A percentile compares a stretch with the other conserved stretches of the same genome.
These are phyloP conservation scores for Drosophila tripunctata DNA, from an alignment of 2,888 invertebrate genomes.

Conservation along the genomic window DNA sequence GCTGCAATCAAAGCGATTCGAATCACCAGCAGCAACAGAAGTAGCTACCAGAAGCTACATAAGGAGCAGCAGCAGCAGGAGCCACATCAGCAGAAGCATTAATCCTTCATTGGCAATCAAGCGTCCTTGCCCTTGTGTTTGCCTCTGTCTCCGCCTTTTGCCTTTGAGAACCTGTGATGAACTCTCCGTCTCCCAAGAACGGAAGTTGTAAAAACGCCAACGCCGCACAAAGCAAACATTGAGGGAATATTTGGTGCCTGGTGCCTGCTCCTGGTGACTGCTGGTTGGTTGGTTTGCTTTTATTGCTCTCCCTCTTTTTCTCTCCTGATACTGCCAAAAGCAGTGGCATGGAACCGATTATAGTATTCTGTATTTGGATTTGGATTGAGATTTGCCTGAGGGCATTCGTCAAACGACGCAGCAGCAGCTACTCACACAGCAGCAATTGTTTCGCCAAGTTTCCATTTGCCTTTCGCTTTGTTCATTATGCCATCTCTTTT, in stretches of 20 bases:
- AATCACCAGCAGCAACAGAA: slow-evolving; percentile 48
- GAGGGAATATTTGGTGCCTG: slow-evolving; percentile 53
- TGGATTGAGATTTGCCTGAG: slow-evolving; percentile 65
- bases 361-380: slow-evolving; percentile 77
- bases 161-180: slow-evolving; percentile 64
- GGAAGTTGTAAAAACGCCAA: slow-evolving; percentile 80
- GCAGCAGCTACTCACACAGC: slow-evolving; percentile 50
- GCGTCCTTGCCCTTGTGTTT: slow-evolving; percentile 32
- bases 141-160: slow-evolving; percentile 4
- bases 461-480: slow-evolving; percentile 40
- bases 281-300: slow-evolving; percentile 53
- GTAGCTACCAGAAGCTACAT: slow-evolving; percentile 9
- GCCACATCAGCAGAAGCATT: slow-evolving; percentile 45
- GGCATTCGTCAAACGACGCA: slow-evolving; percentile 75
- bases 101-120: slow-evolving; percentile 80
- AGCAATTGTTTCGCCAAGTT: slow-evolving; percentile 73
- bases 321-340: slow-evolving; percentile 38
- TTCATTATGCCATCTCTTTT: slow-evolving; percentile 55
- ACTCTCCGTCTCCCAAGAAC: slow-evolving; percentile 52
- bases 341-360: slow-evolving; percentile 81
- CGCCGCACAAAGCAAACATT: slow-evolving; percentile 74
- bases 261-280: slow-evolving; percentile 38
- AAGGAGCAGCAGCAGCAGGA: slow-evolving; percentile 12
- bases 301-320: slow-evolving; percentile 25
- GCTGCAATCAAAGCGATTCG: slow-evolving; percentile 66